phyloP scores from a whole-genome alignment of 1,140 invertebrate genomes.

The Centruroides vittatus region DNA sequence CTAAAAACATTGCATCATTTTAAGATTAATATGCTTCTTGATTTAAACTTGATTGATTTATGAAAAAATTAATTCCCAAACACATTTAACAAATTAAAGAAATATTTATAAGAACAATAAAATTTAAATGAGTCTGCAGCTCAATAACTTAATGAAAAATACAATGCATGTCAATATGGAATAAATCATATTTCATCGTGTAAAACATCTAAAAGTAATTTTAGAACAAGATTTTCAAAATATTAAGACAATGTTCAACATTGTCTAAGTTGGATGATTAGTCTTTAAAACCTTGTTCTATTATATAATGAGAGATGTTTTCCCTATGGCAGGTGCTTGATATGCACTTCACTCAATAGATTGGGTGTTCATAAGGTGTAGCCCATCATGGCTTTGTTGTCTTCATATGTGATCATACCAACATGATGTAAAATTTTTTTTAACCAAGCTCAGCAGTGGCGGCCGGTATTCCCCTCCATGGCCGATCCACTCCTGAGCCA shows the following conservation, averaged over 20 bases:
- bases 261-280: neutral
- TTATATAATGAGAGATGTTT: neutral
- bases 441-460: conserved; percentile 6
- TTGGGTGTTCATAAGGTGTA: conserved; percentile 14
- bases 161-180: no score
- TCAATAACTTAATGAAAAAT: no score
- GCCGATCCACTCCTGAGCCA: conserved; percentile 6
- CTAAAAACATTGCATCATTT: no score
- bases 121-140: no score
- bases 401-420: conserved; percentile 24
- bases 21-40: no score
- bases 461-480: neutral
- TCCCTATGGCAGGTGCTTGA: conserved; percentile 12
- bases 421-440: conserved; percentile 7
- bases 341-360: conserved; percentile 10
- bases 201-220: neutral
- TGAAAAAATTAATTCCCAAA: no score
- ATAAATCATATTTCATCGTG: no score
- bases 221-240: neutral
- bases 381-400: conserved; percentile 19
- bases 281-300: neutral
- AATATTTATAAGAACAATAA: no score
- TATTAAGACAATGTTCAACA: neutral
- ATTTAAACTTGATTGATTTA: no score
- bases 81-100: no score